Conservation (phyloP, 2,797 vertebrate genomes). For the Podargus strigoides region DNA sequence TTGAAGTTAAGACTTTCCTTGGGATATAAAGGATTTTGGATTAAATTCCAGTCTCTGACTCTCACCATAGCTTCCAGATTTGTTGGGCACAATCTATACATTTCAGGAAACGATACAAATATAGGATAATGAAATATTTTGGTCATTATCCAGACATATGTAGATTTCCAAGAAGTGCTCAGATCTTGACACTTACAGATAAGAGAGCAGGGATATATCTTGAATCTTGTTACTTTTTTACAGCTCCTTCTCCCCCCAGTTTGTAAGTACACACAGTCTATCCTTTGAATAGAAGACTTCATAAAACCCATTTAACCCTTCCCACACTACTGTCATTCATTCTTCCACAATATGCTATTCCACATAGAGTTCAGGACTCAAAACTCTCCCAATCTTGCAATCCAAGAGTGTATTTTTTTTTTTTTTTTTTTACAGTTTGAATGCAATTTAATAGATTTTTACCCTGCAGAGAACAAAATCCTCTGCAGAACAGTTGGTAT, state of each 20-base stretch:
- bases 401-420: not conserved
- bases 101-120: not conserved
- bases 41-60: not conserved
- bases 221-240: not conserved
- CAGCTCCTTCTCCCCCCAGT: fast-evolving
- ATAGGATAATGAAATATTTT: fast-evolving
- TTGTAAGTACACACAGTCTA: not conserved
- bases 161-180: fast-evolving
- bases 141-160: fast-evolving
- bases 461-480: slow-evolving; percentile 46
- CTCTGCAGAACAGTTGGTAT: slow-evolving; percentile 63
- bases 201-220: not conserved
- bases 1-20: not conserved
- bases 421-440: not conserved
- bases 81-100: fast-evolving
- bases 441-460: slow-evolving; percentile 39
- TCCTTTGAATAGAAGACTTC: not conserved
- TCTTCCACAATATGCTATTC: not conserved
- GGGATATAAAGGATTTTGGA: not conserved
- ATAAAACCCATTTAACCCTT: not conserved
- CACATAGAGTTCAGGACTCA: not conserved
- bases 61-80: not conserved
- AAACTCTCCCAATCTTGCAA: not conserved
- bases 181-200: not conserved
- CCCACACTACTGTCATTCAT: not conserved